These are phyloP conservation scores for Rhabdomys dilectus DNA, from an alignment of 2,113 vertebrate genomes.

Conservation along the genomic window DNA sequence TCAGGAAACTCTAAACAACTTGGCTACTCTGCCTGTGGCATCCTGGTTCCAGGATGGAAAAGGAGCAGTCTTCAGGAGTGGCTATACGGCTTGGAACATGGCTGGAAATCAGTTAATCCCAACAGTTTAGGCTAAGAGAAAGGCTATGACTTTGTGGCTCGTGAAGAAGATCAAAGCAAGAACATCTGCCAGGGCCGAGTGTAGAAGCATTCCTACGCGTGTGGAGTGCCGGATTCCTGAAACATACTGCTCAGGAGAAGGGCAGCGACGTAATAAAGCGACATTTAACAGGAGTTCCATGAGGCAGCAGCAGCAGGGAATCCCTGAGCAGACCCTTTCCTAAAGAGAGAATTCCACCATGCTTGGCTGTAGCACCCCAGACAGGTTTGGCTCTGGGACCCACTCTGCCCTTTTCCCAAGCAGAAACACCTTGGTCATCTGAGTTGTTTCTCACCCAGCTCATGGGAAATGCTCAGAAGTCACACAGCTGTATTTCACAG, in stretches of 20 bases:
- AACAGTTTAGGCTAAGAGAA: not conserved
- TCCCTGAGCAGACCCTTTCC: not conserved
- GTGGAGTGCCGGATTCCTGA: not conserved
- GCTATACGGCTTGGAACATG: not conserved
- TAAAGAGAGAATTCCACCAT: not conserved
- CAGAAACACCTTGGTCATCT: not conserved
- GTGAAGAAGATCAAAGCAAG: slow-evolving; percentile 11
- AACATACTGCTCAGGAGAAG: not conserved
- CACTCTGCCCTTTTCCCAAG: not conserved
- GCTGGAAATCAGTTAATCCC: not conserved
- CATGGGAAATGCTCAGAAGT: slow-evolving; percentile 50
- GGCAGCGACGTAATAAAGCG: slow-evolving; percentile 2
- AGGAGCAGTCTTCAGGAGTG: not conserved
- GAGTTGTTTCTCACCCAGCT: slow-evolving; percentile 41
- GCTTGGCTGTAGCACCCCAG: not conserved
- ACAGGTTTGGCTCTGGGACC: not conserved
- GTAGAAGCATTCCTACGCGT: not conserved
- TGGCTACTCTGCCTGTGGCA: not conserved
- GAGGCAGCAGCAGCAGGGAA: not conserved
- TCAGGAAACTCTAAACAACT: slow-evolving; percentile 2
- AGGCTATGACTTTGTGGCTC: not conserved
- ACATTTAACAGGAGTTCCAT: not conserved
- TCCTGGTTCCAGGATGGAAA: not conserved
- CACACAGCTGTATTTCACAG: not conserved
- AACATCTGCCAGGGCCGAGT: not conserved